Evolutionary conservation across 2,797 vertebrate species (phyloP).

Genomic region (Sebastolobus alascanus): DNA sequence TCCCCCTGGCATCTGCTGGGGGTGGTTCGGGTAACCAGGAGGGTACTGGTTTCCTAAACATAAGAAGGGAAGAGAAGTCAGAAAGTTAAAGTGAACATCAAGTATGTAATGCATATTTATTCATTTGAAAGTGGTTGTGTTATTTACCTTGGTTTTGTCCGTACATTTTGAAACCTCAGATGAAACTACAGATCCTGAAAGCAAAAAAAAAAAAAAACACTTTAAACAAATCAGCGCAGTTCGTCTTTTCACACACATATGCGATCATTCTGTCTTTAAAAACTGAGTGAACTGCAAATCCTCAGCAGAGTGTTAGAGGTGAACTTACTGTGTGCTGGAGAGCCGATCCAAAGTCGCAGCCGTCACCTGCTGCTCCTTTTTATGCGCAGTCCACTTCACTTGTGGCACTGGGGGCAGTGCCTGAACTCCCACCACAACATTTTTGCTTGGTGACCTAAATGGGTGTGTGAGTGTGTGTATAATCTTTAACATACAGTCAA

Average conservation of each 20-base stretch:
- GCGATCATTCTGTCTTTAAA: no score
- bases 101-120: background rate
- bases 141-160: conserved; percentile 68
- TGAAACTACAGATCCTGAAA: conserved; percentile 18
- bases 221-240: background rate
- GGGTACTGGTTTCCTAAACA: conserved; percentile 60
- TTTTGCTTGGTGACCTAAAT: conserved; percentile 18
- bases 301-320: background rate
- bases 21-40: conserved; percentile 50
- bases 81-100: background rate
- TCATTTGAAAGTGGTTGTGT: background rate
- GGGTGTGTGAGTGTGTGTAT: conserved; percentile 10
- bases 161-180: conserved; percentile 53
- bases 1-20: conserved; percentile 48
- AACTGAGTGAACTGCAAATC: background rate
- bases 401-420: conserved; percentile 4
- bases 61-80: background rate
- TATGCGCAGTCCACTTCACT: conserved; percentile 27
- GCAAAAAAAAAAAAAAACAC: background rate
- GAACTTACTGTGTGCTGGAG: conserved; percentile 38
- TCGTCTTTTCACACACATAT: background rate
- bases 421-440: background rate
- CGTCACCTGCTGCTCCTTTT: conserved; percentile 32
- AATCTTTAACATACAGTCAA: conserved; percentile 34
- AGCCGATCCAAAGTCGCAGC: conserved; percentile 4